These are phyloP conservation scores for Phalacrocorax aristotelis DNA, from an alignment of 2,113 vertebrate species.

Conservation along the genomic window DNA sequence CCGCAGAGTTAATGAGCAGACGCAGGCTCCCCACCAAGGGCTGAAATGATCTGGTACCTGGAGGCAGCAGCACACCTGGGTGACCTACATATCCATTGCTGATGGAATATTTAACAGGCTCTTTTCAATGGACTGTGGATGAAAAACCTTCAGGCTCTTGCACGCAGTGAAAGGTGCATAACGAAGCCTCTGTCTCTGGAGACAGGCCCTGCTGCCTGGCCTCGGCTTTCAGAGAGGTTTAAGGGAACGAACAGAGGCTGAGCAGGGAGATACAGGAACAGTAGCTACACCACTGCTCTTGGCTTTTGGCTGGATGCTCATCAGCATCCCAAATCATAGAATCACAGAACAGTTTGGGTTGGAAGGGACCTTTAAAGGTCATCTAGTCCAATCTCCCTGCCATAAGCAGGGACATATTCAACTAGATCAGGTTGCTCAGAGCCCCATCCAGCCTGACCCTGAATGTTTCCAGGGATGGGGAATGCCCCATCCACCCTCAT, in stretches of 20 bases:
- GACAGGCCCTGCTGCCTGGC: not conserved
- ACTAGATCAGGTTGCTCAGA: not conserved
- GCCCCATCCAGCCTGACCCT: not conserved
- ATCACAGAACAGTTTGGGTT: no score
- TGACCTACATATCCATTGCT: not conserved
- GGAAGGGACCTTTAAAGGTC: not conserved
- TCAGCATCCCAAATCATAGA: not conserved
- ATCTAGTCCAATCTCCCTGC: no score
- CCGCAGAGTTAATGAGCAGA: not conserved
- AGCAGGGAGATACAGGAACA: not conserved
- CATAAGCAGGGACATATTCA: not conserved
- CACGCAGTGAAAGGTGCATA: rapidly evolving
- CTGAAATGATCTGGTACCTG: not conserved
- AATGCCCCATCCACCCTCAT: no score
- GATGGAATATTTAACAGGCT: not conserved
- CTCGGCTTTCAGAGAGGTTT: rapidly evolving
- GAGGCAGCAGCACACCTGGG: conserved; percentile 12
- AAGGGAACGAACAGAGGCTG: not conserved
- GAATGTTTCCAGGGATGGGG: not conserved
- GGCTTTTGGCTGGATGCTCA: not conserved
- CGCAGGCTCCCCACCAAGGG: not conserved
- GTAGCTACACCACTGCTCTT: not conserved
- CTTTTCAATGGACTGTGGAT: rapidly evolving
- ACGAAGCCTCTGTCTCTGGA: not conserved
- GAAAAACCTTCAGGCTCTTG: not conserved